Evolutionary conservation across 2,113 vertebrate genomes (phyloP).

Genomic region (Tricholaema leucomelas): DNA sequence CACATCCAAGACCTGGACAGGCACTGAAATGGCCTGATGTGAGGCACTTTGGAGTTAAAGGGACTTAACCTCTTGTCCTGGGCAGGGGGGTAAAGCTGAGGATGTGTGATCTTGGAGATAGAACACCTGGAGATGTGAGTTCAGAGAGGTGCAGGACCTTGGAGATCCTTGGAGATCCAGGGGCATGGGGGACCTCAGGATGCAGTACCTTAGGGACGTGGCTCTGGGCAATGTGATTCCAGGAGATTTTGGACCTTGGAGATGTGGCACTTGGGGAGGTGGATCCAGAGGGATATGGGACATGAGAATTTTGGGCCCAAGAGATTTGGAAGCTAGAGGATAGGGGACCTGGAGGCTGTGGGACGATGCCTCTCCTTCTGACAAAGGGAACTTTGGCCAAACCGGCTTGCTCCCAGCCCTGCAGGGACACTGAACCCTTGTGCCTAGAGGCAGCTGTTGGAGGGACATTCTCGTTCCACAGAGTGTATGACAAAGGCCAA

Average conservation of each 20-base stretch:
- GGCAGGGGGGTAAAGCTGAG: background rate
- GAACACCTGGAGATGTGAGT: background rate
- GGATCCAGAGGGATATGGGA: background rate
- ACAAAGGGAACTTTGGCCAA: background rate
- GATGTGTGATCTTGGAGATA: background rate
- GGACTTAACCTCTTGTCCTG: background rate
- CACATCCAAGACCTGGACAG: background rate
- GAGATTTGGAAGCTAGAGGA: background rate
- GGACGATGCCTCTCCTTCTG: background rate
- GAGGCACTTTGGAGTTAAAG: background rate
- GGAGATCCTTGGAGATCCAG: too few species aligned
- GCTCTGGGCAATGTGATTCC: too few species aligned
- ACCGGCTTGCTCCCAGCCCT: fast-evolving
- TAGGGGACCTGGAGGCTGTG: background rate
- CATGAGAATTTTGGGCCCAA: too few species aligned
- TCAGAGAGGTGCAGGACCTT: background rate
- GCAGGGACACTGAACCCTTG: fast-evolving
- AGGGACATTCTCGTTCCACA: background rate
- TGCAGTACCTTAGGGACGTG: too few species aligned
- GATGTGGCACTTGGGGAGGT: background rate
- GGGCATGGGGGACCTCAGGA: background rate
- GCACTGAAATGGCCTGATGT: background rate
- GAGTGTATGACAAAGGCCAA: background rate
- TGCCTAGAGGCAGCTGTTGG: background rate
- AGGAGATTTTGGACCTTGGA: background rate